Percentiles rank a stretch among this genome's conserved stretches.
These are phyloP conservation scores for Anastrepha obliqua DNA, from an alignment of 1,140 invertebrate species.

Conservation along the genomic window DNA sequence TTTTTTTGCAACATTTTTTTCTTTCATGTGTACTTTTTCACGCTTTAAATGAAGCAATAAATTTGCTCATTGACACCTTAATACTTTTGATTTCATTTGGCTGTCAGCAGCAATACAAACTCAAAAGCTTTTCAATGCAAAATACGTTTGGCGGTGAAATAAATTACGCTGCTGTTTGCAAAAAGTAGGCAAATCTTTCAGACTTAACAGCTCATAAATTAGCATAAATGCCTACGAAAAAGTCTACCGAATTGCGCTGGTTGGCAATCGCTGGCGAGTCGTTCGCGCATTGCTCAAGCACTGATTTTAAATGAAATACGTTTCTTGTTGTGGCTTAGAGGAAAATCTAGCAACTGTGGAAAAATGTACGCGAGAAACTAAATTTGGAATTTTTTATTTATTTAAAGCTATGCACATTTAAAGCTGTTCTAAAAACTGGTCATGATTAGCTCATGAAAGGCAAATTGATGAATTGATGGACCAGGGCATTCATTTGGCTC, in stretches of 20 bases:
- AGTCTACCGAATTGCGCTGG: conserved; percentile 4
- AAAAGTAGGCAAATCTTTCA: conserved; percentile 46
- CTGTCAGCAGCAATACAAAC: conserved; percentile 40
- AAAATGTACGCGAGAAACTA: no score
- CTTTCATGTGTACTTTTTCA: background rate
- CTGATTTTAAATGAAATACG: background rate
- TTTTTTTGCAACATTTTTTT: background rate
- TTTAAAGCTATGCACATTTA: no score
- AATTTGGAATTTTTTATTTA: no score
- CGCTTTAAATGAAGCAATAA: conserved; percentile 52
- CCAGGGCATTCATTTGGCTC: no score
- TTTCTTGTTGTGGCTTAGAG: background rate
- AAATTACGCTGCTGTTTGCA: conserved; percentile 13
- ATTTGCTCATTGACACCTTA: conserved; percentile 45
- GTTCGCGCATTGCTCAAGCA: conserved; percentile 14
- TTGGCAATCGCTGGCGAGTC: background rate
- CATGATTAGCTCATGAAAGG: no score
- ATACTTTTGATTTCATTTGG: conserved; percentile 55
- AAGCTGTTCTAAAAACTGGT: no score
- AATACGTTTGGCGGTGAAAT: background rate
- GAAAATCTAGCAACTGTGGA: background rate
- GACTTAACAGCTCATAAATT: conserved; percentile 47
- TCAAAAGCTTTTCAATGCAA: conserved; percentile 41
- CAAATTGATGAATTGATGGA: no score
- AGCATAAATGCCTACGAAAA: conserved; percentile 48